Conservation (phyloP, 2,113 vertebrate genomes). For the Macquaria australasica region DNA sequence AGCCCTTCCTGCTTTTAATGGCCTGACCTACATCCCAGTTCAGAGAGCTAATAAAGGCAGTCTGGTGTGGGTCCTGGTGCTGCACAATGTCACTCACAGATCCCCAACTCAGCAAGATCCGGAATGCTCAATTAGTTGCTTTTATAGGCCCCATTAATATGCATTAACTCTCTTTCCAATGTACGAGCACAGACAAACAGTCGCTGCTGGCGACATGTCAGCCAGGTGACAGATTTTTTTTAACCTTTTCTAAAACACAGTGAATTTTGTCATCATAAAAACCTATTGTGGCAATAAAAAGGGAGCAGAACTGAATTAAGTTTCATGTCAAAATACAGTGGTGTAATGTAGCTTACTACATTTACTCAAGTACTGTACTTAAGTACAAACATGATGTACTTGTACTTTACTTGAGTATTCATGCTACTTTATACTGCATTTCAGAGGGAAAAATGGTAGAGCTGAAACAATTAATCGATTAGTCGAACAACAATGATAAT, state of each 20-base stretch:
- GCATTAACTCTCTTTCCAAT: constrained; percentile 83
- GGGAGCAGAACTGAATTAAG: background rate
- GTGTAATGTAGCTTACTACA: background rate
- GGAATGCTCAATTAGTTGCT: constrained; percentile 96
- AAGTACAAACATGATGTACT: background rate
- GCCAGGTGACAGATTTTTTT: constrained; percentile 56
- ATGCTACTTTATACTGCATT: background rate
- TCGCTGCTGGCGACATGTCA: constrained; percentile 59
- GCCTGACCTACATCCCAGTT: constrained; percentile 98
- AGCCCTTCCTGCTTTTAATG: constrained; percentile 93
- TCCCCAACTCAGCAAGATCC: constrained; percentile 96
- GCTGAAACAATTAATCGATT: background rate
- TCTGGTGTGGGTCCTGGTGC: constrained; percentile 97
- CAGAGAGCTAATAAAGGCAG: constrained; percentile 93
- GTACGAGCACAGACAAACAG: constrained; percentile 68
- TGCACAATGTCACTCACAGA: constrained; percentile 97
- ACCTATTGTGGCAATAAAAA: background rate
- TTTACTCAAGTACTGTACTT: background rate
- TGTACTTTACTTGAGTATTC: background rate
- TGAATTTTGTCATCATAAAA: constrained; percentile 22
- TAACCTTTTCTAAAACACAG: constrained; percentile 3
- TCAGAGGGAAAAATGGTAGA: background rate
- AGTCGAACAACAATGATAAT: too few relatives aligned
- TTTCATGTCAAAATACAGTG: background rate
- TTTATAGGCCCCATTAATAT: constrained; percentile 89